phyloP scores from a whole-genome alignment of 2,888 invertebrate species.

The Caenorhabditis japonica region DNA sequence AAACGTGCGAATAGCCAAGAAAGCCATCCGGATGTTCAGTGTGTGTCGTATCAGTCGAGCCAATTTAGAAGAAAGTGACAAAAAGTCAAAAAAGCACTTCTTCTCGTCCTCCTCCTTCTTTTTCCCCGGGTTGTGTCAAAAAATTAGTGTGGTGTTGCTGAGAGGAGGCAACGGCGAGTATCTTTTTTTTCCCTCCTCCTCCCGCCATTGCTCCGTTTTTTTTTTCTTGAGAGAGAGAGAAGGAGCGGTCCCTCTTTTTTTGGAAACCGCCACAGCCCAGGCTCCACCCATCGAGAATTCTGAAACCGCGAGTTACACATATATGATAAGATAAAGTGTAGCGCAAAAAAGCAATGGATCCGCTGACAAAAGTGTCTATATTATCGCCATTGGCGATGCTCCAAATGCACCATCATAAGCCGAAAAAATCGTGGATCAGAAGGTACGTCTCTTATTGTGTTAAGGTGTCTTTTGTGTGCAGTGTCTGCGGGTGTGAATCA shows the following conservation, averaged over 20 bases:
- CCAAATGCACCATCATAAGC: constrained; percentile 57
- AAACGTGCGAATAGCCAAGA: constrained; percentile 33
- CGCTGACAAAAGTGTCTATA: constrained; percentile 59
- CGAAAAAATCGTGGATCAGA: constrained; percentile 63
- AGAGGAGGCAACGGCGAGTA: constrained; percentile 12
- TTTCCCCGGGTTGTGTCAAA: constrained; percentile 38
- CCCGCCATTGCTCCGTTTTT: constrained; percentile 6
- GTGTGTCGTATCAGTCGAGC: constrained; percentile 44
- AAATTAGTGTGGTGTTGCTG: constrained; percentile 31
- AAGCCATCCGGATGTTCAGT: constrained; percentile 34
- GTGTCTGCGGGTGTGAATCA: too few relatives aligned
- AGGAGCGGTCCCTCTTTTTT: constrained; percentile 7
- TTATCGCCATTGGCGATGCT: constrained; percentile 66
- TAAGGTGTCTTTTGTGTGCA: constrained; percentile 14
- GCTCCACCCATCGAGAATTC: constrained; percentile 24
- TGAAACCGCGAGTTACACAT: not conserved
- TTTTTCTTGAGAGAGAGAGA: too few relatives aligned
- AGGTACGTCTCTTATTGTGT: constrained; percentile 47
- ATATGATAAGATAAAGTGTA: constrained; percentile 31
- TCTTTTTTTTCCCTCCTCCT: constrained; percentile 13
- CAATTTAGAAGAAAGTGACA: constrained; percentile 38
- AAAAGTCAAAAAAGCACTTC: constrained; percentile 48
- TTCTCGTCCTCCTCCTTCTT: too few relatives aligned
- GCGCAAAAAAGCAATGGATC: constrained; percentile 53
- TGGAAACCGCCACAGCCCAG: constrained; percentile 1